A percentile compares a stretch with the other conserved stretches of the same genome.
Conservation (phyloP, 2,888 invertebrate species). For the Xanthia togata region DNA sequence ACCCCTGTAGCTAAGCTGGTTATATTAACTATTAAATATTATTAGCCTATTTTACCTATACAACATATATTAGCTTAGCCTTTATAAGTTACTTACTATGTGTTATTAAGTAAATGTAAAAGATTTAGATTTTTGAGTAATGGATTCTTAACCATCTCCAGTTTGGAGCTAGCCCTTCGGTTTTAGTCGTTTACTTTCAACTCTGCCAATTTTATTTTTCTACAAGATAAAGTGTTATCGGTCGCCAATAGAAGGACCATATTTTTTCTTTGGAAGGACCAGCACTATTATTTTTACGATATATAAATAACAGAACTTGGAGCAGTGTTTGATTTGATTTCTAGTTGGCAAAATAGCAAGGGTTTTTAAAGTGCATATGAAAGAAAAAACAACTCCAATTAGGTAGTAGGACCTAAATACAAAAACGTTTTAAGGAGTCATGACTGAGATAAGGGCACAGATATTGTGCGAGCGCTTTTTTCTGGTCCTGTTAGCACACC, state of each 20-base stretch:
- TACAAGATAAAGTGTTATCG: neutral
- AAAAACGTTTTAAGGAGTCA: conserved; percentile 18
- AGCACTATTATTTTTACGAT: neutral
- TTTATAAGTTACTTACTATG: neutral
- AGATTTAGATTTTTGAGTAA: too few relatives aligned
- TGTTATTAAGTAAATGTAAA: neutral
- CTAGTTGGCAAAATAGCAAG: neutral
- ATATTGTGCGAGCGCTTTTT: conserved; percentile 46
- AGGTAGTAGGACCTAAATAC: conserved; percentile 12
- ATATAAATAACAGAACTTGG: neutral
- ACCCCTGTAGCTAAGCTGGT: neutral
- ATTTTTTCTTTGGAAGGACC: neutral
- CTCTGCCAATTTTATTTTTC: neutral
- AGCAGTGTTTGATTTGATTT: neutral
- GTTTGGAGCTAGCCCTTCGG: neutral
- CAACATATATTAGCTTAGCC: too few relatives aligned
- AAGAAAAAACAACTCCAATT: neutral
- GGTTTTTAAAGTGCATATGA: neutral
- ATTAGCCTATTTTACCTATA: too few relatives aligned
- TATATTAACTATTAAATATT: neutral
- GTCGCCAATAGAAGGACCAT: neutral
- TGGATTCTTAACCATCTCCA: neutral
- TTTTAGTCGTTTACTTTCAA: neutral
- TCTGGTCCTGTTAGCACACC: conserved; percentile 58
- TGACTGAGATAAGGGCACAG: conserved; percentile 44